phyloP scores from a whole-genome alignment of 2,113 vertebrate species.

The Sceloporus undulatus region DNA sequence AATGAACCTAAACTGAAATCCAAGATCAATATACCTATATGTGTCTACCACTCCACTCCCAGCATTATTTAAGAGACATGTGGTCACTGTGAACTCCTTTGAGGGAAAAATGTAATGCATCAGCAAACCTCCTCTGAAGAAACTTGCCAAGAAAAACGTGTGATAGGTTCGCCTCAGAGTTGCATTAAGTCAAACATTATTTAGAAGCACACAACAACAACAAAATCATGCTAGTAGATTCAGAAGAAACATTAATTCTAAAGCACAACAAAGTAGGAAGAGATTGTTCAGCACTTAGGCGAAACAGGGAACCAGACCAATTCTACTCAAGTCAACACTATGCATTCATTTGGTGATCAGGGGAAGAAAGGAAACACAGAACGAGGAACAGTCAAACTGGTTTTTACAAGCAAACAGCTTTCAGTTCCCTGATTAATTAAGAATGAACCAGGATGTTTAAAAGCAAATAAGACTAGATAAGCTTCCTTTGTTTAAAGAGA shows the following conservation, averaged over 20 bases:
- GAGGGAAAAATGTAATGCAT: background rate
- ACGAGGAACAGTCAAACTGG: background rate
- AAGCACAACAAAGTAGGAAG: background rate
- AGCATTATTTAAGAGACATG: background rate
- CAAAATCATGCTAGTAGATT: background rate
- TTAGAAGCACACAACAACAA: too few species aligned
- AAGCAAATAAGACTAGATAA: slow-evolving; percentile 4
- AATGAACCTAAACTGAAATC: background rate
- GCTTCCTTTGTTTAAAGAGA: background rate
- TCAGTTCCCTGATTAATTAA: background rate
- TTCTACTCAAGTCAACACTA: background rate
- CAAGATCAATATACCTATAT: background rate
- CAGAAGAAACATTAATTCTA: background rate
- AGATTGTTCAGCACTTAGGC: background rate
- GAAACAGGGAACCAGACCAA: background rate
- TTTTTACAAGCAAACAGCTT: background rate
- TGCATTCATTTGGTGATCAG: background rate
- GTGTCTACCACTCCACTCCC: background rate
- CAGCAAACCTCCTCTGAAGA: too few species aligned
- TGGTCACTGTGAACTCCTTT: background rate
- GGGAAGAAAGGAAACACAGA: background rate
- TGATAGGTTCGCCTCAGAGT: too few species aligned
- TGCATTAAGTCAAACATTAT: too few species aligned
- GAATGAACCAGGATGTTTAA: background rate
- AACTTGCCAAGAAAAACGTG: too few species aligned